A percentile compares a stretch with the other conserved stretches of the same genome.
phyloP scores from a whole-genome alignment of 2,888 invertebrate species.

The Tinea trinotella region DNA sequence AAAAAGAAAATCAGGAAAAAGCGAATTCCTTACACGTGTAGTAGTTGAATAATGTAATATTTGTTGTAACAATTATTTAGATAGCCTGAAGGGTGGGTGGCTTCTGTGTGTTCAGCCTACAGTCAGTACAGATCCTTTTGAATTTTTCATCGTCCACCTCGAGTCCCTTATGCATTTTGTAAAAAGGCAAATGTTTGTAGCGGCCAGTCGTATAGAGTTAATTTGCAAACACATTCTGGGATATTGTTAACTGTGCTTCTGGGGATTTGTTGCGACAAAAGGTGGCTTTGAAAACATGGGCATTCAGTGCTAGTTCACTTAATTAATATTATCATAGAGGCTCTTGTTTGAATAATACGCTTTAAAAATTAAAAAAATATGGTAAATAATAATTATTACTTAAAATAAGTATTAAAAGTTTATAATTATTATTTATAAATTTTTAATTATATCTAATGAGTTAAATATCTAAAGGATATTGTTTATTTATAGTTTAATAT shows the following conservation, averaged over 20 bases:
- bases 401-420: too few relatives aligned
- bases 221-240: conserved; percentile 7
- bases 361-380: too few relatives aligned
- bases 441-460: too few relatives aligned
- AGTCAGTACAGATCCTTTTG: not conserved
- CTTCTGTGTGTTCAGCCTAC: not conserved
- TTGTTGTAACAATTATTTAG: not conserved
- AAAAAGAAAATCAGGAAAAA: too few relatives aligned
- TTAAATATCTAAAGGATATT: too few relatives aligned
- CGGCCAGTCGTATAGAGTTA: conserved; percentile 12
- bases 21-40: too few relatives aligned
- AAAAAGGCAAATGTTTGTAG: conserved; percentile 22
- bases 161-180: conserved; percentile 37
- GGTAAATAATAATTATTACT: too few relatives aligned
- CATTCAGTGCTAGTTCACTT: not conserved
- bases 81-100: not conserved
- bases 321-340: not conserved
- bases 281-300: not conserved
- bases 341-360: too few relatives aligned
- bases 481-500: too few relatives aligned
- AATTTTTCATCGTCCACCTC: conserved; percentile 4
- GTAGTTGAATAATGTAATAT: too few relatives aligned
- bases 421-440: too few relatives aligned
- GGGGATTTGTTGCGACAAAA: not conserved
- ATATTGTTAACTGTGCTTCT: not conserved